Conservation (phyloP, 2,888 invertebrate genomes). For the Sisyra nigra region DNA sequence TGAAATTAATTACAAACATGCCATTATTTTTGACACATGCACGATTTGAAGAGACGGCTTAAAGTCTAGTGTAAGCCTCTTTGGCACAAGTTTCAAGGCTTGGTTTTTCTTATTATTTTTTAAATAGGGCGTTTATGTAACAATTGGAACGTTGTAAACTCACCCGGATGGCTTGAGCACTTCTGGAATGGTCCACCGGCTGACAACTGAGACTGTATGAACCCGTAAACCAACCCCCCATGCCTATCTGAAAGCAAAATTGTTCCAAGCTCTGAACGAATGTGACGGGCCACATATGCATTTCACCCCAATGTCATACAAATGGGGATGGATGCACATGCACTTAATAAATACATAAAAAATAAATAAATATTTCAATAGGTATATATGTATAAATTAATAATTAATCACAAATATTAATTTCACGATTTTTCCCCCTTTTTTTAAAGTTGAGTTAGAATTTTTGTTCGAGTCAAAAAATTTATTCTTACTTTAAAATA, state of each 20-base stretch:
- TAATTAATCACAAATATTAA: neutral
- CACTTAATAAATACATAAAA: neutral
- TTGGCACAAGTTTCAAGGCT: too few species aligned
- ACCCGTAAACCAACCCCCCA: slow-evolving; percentile 87
- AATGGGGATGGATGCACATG: neutral
- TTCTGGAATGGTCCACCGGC: slow-evolving; percentile 89
- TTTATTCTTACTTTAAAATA: too few species aligned
- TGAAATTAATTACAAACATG: too few species aligned
- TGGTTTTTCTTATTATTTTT: too few species aligned
- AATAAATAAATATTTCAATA: too few species aligned
- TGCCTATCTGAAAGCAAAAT: slow-evolving; percentile 65
- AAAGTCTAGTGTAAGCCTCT: too few species aligned
- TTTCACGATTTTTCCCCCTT: too few species aligned
- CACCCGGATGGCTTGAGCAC: slow-evolving; percentile 84
- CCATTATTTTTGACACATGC: too few species aligned
- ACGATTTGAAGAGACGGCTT: too few species aligned
- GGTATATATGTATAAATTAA: neutral
- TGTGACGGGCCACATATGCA: slow-evolving; percentile 11
- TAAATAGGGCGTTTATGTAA: too few species aligned
- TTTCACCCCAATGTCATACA: neutral
- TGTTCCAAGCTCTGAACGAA: slow-evolving; percentile 10
- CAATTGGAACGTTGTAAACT: slow-evolving; percentile 27
- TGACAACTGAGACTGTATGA: slow-evolving; percentile 92
- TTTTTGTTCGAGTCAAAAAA: too few species aligned
- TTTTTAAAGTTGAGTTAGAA: too few species aligned